phyloP scores from a whole-genome alignment of 2,113 vertebrate genomes.

The Sylvia atricapilla region DNA sequence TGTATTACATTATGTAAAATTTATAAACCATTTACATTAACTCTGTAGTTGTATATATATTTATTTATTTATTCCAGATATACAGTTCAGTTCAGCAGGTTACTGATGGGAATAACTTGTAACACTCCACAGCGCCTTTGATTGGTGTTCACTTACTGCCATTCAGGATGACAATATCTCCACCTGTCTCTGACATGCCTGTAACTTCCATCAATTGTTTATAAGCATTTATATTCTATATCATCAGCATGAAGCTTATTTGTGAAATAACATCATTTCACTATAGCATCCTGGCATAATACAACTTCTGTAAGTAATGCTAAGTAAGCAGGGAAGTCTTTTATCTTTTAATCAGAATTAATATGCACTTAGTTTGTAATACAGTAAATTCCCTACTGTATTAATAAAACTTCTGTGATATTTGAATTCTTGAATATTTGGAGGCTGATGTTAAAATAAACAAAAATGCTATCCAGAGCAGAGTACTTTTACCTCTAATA shows the following conservation, averaged over 20 bases:
- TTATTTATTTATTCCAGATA: not conserved
- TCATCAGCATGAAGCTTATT: not conserved
- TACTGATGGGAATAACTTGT: not conserved
- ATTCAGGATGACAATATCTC: not conserved
- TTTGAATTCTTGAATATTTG: not conserved
- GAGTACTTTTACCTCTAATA: not conserved
- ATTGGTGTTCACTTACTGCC: not conserved
- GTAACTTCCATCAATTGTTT: not conserved
- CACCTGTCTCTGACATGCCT: not conserved
- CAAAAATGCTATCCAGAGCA: not conserved
- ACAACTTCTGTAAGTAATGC: not conserved
- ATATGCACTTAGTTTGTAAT: not conserved
- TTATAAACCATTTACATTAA: not conserved
- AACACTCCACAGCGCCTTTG: rapidly evolving
- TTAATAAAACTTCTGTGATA: not conserved
- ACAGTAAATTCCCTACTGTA: not conserved
- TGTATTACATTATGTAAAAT: not conserved
- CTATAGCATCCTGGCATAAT: not conserved
- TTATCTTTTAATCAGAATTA: not conserved
- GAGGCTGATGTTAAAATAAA: not conserved
- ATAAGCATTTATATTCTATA: not conserved
- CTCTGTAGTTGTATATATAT: not conserved
- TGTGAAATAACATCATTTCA: not conserved
- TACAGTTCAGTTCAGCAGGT: not conserved
- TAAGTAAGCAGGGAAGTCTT: not conserved